phyloP scores from a whole-genome alignment of 2,888 invertebrate genomes.

The Tolmerus cingulatus region DNA sequence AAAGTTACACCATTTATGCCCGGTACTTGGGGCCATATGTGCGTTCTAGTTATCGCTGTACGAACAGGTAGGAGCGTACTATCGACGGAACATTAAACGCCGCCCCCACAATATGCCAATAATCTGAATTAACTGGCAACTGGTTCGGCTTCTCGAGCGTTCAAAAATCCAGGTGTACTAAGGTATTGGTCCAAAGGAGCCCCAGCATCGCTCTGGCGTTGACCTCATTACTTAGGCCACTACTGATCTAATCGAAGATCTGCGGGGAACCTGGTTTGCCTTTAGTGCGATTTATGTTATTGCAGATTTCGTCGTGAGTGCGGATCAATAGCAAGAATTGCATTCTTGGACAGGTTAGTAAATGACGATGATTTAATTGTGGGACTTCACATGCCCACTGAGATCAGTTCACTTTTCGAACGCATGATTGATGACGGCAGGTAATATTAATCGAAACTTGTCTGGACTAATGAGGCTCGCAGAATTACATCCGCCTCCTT shows the following conservation, averaged over 20 bases:
- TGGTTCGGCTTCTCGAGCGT: neutral
- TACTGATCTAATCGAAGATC: neutral
- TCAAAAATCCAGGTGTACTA: neutral
- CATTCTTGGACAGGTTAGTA: neutral
- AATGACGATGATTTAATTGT: neutral
- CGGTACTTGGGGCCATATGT: neutral
- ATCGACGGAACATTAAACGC: neutral
- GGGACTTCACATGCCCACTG: neutral
- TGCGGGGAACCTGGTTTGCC: neutral
- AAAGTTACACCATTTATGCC: neutral
- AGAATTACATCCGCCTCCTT: neutral
- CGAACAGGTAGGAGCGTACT: neutral
- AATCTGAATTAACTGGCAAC: neutral
- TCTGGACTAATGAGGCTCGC: neutral
- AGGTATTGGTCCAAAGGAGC: neutral
- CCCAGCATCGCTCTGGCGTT: neutral
- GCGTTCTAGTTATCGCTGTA: neutral
- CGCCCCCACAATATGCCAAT: neutral
- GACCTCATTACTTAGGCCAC: neutral
- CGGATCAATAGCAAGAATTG: neutral
- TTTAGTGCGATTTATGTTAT: neutral
- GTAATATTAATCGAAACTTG: neutral
- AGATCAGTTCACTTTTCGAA: neutral
- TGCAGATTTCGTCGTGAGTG: neutral
- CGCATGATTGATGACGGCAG: neutral